phyloP scores from a whole-genome alignment of 2,888 invertebrate species.

The Lasioglossum calceatum region DNA sequence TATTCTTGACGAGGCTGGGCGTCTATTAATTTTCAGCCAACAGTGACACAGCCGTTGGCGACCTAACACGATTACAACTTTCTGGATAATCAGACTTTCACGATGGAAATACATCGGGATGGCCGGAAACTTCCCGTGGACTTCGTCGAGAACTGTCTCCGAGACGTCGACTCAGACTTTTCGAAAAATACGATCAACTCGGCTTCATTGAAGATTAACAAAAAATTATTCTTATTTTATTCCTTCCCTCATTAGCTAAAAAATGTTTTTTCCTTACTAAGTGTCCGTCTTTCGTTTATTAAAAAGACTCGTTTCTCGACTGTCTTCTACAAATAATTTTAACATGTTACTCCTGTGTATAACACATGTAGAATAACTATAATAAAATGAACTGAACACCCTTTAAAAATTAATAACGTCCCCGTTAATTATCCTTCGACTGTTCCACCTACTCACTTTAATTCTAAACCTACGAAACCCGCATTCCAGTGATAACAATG shows the following conservation, averaged over 20 bases:
- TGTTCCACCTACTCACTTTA: neutral
- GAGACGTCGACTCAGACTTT: conserved; percentile 22
- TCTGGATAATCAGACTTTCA: conserved; percentile 69
- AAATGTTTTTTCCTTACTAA: neutral
- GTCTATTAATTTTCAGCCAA: conserved; percentile 69
- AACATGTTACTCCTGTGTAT: too few species aligned
- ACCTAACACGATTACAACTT: conserved; percentile 70
- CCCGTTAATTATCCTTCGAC: neutral
- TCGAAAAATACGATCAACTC: conserved; percentile 41
- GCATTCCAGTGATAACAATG: neutral
- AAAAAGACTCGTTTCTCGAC: neutral
- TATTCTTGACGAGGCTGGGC: conserved; percentile 56
- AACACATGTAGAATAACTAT: too few species aligned
- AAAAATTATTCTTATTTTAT: conserved; percentile 3
- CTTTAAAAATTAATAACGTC: neutral
- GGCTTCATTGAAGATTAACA: conserved; percentile 23
- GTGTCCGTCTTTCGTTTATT: neutral
- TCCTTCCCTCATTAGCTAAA: neutral
- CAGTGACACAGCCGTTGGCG: conserved; percentile 63
- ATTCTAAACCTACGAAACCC: neutral
- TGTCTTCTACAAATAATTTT: too few species aligned
- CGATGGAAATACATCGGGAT: conserved; percentile 49
- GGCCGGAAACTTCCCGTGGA: conserved; percentile 35
- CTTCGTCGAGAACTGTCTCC: conserved; percentile 24
- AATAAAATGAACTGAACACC: too few species aligned